Conservation (phyloP, 2,797 vertebrate species). For the Holocentrus rufus region DNA sequence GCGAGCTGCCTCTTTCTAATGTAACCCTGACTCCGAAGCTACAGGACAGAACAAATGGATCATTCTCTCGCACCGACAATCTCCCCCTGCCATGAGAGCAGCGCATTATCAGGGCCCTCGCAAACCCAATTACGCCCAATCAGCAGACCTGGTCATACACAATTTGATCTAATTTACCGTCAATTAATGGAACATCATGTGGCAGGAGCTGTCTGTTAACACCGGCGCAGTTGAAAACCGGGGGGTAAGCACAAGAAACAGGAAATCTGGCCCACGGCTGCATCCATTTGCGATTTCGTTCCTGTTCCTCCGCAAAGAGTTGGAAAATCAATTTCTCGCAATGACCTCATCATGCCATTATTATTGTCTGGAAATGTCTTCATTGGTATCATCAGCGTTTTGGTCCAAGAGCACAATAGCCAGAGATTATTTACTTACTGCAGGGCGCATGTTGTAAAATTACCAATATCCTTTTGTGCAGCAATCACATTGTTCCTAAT, state of each 20-base stretch:
- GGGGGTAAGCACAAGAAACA: conserved; percentile 58
- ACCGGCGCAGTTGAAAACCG: conserved; percentile 64
- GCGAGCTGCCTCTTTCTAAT: conserved; percentile 2
- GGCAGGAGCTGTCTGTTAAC: conserved; percentile 65
- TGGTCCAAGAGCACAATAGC: conserved; percentile 46
- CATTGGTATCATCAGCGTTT: conserved; percentile 23
- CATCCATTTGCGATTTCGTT: conserved; percentile 52
- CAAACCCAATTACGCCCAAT: conserved; percentile 67
- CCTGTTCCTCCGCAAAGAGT: conserved; percentile 43
- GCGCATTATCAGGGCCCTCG: conserved; percentile 37
- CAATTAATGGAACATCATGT: conserved; percentile 67
- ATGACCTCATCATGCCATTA: conserved; percentile 42
- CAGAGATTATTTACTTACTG: conserved; percentile 9
- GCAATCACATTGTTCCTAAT: conserved; percentile 18
- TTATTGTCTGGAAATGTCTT: conserved; percentile 48
- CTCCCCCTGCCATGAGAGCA: conserved; percentile 13
- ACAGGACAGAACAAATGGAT: conserved; percentile 2
- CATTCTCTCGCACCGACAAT: conserved; percentile 25
- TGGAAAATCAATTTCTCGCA: conserved; percentile 49
- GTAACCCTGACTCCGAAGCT: not conserved
- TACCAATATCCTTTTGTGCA: conserved; percentile 11
- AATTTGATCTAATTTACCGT: conserved; percentile 67
- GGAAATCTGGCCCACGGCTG: conserved; percentile 62
- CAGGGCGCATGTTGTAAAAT: conserved; percentile 20
- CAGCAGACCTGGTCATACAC: conserved; percentile 60